A percentile compares a stretch with the other conserved stretches of the same genome.
phyloP scores from a whole-genome alignment of 2,888 invertebrate species.

The Ornithoptera priamus region DNA sequence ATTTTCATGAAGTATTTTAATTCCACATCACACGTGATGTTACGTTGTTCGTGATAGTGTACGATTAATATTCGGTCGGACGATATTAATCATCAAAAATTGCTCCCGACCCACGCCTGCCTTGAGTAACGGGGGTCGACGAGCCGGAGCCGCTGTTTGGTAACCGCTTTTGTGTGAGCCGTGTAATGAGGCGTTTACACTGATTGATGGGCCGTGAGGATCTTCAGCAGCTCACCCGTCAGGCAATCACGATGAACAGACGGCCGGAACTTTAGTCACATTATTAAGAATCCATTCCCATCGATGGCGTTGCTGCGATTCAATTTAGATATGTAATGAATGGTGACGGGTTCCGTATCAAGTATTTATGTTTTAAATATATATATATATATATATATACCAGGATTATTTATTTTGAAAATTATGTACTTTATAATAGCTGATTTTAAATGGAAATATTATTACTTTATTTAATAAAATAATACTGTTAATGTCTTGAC shows the following conservation, averaged over 20 bases:
- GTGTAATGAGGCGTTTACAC: slow-evolving; percentile 38
- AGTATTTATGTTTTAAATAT: background rate
- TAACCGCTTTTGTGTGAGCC: slow-evolving; percentile 33
- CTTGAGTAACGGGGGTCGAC: slow-evolving; percentile 20
- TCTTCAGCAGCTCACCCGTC: slow-evolving; percentile 1
- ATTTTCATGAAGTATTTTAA: background rate
- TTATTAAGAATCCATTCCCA: background rate
- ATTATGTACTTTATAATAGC: too few species aligned
- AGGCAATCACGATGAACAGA: slow-evolving; percentile 11
- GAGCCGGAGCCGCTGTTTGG: slow-evolving; percentile 32
- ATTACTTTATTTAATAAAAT: too few species aligned
- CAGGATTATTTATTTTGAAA: too few species aligned
- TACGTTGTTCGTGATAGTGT: background rate
- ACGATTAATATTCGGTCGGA: slow-evolving; percentile 18
- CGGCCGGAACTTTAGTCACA: slow-evolving; percentile 4
- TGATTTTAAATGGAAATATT: too few species aligned
- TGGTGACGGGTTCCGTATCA: slow-evolving; percentile 1
- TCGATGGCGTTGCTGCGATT: too few species aligned
- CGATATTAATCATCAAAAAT: slow-evolving; percentile 21
- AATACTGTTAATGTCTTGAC: too few species aligned
- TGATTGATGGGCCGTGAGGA: slow-evolving; percentile 35
- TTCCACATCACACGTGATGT: background rate
- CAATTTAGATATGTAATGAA: background rate
- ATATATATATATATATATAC: too few species aligned
- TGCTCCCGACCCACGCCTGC: slow-evolving; percentile 15